Conservation (phyloP, 1,140 invertebrate species). For the Zaprionus nigranus region DNA sequence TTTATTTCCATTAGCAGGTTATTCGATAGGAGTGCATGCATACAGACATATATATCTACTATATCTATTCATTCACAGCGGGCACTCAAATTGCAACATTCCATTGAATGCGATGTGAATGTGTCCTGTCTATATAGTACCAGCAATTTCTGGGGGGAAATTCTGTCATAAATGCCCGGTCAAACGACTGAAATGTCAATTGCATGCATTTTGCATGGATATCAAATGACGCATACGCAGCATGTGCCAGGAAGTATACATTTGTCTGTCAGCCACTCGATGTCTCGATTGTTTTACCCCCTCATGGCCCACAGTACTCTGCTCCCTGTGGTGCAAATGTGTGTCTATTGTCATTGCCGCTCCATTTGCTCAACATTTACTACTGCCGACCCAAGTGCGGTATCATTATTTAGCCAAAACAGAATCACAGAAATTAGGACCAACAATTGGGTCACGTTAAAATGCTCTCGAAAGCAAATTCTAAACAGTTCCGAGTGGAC, state of each 20-base stretch:
- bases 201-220: conserved; percentile 45
- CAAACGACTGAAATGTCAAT: conserved; percentile 41
- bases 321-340: conserved; percentile 4
- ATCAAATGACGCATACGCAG: conserved; percentile 57
- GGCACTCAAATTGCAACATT: conserved; percentile 17
- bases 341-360: conserved; percentile 43
- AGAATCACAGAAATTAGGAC: conserved; percentile 61
- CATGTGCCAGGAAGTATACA: conserved; percentile 35
- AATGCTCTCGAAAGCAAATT: conserved; percentile 30
- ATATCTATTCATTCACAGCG: neutral
- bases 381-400: conserved; percentile 42
- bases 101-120: conserved; percentile 16
- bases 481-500: neutral
- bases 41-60: neutral
- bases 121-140: neutral
- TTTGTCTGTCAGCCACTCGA: conserved; percentile 24
- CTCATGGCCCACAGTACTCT: neutral
- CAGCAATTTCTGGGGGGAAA: conserved; percentile 7
- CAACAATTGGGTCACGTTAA: conserved; percentile 55
- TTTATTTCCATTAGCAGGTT: conserved; percentile 4
- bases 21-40: neutral
- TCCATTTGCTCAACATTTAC: conserved; percentile 34
- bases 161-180: conserved; percentile 18
- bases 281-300: conserved; percentile 1
- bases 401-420: conserved; percentile 55